These are phyloP conservation scores for Saxidomus purpurata DNA, from an alignment of 1,140 invertebrate genomes.

Conservation along the genomic window DNA sequence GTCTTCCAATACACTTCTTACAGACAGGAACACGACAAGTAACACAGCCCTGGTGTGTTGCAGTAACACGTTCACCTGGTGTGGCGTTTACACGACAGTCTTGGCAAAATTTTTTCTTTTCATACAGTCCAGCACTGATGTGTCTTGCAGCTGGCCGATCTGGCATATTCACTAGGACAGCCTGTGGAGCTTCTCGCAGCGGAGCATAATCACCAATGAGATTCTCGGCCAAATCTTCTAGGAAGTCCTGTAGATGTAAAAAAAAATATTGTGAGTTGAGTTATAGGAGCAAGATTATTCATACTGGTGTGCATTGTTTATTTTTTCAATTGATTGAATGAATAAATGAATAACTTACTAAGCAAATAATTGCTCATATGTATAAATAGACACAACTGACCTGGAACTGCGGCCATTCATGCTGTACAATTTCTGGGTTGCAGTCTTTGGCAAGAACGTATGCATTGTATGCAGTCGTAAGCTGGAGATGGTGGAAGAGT, in stretches of 20 bases:
- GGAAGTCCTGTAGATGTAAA: constrained; percentile 9
- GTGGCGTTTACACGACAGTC: background rate
- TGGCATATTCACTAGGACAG: background rate
- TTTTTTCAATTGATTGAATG: no score
- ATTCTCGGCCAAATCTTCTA: background rate
- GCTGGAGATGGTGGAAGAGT: background rate
- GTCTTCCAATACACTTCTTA: background rate
- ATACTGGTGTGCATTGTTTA: no score
- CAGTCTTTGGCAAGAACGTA: background rate
- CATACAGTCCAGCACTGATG: background rate
- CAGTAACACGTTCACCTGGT: background rate
- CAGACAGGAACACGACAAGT: background rate
- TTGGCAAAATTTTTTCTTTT: background rate
- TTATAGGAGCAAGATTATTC: no score
- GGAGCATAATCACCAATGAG: background rate
- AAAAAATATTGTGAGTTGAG: no score
- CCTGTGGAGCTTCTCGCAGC: background rate
- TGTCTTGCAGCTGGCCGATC: background rate
- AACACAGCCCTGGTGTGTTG: background rate
- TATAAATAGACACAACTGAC: no score
- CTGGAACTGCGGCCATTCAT: constrained; percentile 4
- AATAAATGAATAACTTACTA: no score
- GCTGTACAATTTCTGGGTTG: background rate
- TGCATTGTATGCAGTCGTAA: background rate
- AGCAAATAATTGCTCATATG: no score